A percentile compares a stretch with the other conserved stretches of the same genome.
Evolutionary conservation across 2,888 invertebrate species (phyloP).

Genomic region (Philereme vetulata): DNA sequence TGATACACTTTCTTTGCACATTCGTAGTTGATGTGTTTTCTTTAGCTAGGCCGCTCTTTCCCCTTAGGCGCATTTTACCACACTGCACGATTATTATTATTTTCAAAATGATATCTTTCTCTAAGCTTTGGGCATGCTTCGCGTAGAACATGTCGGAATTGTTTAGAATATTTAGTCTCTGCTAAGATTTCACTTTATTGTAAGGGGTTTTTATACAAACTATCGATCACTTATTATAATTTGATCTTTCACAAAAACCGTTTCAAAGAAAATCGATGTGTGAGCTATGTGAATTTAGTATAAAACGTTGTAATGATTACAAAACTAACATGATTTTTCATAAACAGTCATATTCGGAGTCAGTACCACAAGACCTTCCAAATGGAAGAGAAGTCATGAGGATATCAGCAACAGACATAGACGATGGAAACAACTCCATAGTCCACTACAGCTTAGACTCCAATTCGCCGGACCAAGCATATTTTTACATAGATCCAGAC

Average conservation of each 20-base stretch:
- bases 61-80: slow-evolving; percentile 81
- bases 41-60: slow-evolving; percentile 82
- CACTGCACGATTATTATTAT: slow-evolving; percentile 82
- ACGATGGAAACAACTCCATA: slow-evolving; percentile 95
- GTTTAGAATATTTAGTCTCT: slow-evolving; percentile 21
- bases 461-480: slow-evolving; percentile 81
- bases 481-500: slow-evolving; percentile 91
- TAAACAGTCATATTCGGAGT: slow-evolving; percentile 85
- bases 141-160: slow-evolving; percentile 70
- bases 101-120: slow-evolving; percentile 73
- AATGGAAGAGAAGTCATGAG: slow-evolving; percentile 91
- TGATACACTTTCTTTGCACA: slow-evolving; percentile 82
- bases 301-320: background rate
- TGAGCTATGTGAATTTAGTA: background rate
- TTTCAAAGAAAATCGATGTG: background rate
- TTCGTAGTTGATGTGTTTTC: slow-evolving; percentile 79
- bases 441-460: slow-evolving; percentile 87
- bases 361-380: slow-evolving; percentile 91
- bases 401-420: slow-evolving; percentile 96
- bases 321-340: slow-evolving; percentile 41
- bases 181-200: slow-evolving; percentile 23
- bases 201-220: background rate
- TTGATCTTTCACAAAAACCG: background rate
- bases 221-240: background rate
- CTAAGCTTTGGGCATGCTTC: slow-evolving; percentile 82